Conservation (phyloP, 1,140 invertebrate species). For the Danaus plexippus region DNA sequence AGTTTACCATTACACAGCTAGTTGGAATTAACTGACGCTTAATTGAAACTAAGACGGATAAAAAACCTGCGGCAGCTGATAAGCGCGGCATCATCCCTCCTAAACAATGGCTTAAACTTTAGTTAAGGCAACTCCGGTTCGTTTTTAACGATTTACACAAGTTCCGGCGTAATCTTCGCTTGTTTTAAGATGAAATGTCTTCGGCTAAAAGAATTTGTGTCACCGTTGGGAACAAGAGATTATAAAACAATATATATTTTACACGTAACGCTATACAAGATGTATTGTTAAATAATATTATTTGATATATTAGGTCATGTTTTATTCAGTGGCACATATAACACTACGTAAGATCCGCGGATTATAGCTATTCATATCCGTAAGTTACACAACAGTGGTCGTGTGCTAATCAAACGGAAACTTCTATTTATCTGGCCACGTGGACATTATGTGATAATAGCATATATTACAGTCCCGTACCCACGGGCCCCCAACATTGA, state of each 20-base stretch:
- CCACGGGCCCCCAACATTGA: conserved; percentile 15
- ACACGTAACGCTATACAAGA: not conserved
- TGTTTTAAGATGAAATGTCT: conserved; percentile 45
- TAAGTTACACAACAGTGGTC: too few species aligned
- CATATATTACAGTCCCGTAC: conserved; percentile 39
- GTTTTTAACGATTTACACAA: conserved; percentile 52
- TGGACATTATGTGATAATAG: conserved; percentile 32
- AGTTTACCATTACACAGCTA: not conserved
- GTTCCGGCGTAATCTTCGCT: conserved; percentile 52
- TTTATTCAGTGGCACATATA: too few species aligned
- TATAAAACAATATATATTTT: conserved; percentile 11
- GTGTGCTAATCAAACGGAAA: conserved; percentile 4
- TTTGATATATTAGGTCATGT: too few species aligned
- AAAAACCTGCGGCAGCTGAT: conserved; percentile 47
- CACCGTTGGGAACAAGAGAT: conserved; percentile 22
- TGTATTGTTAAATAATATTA: not conserved
- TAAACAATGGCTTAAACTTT: conserved; percentile 46
- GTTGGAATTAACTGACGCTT: conserved; percentile 49
- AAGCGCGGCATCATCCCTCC: conserved; percentile 49
- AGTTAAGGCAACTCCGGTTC: conserved; percentile 27
- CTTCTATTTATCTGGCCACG: conserved; percentile 9
- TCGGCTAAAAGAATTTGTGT: conserved; percentile 31
- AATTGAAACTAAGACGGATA: conserved; percentile 60
- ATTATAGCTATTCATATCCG: too few species aligned
- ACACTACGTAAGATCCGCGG: too few species aligned